These are phyloP conservation scores for Rattus rattus DNA, from an alignment of 2,113 vertebrate species.

Conservation along the genomic window DNA sequence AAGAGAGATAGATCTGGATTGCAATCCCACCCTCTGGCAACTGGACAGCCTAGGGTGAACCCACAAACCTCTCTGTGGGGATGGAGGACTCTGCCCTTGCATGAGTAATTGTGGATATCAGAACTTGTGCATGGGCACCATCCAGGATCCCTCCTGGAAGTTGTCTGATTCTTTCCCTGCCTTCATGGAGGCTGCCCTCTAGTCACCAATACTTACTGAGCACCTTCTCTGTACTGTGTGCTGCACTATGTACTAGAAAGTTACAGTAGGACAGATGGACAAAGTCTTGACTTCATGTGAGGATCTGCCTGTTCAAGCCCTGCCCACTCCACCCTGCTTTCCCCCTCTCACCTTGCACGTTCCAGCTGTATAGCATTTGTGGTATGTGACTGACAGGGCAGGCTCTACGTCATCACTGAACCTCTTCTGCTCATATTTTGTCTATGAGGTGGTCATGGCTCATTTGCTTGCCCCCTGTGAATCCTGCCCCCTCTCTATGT, in stretches of 20 bases:
- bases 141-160: not conserved
- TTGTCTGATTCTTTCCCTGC: not conserved
- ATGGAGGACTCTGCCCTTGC: not conserved
- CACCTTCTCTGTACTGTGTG: not conserved
- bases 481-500: not conserved
- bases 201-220: not conserved
- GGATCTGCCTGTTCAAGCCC: not conserved
- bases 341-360: not conserved
- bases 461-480: not conserved
- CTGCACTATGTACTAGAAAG: not conserved
- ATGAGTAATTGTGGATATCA: not conserved
- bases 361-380: rapidly evolving
- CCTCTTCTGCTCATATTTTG: not conserved
- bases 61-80: not conserved
- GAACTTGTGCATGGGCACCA: too few relatives aligned
- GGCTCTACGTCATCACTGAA: not conserved
- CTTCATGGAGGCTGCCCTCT: not conserved
- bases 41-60: not conserved
- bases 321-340: not conserved
- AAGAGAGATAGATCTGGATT: not conserved
- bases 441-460: not conserved
- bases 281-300: not conserved
- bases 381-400: not conserved
- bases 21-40: not conserved
- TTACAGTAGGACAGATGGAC: not conserved